Conservation (phyloP, 2,888 invertebrate genomes). For the Lasioglossum leucozonium region DNA sequence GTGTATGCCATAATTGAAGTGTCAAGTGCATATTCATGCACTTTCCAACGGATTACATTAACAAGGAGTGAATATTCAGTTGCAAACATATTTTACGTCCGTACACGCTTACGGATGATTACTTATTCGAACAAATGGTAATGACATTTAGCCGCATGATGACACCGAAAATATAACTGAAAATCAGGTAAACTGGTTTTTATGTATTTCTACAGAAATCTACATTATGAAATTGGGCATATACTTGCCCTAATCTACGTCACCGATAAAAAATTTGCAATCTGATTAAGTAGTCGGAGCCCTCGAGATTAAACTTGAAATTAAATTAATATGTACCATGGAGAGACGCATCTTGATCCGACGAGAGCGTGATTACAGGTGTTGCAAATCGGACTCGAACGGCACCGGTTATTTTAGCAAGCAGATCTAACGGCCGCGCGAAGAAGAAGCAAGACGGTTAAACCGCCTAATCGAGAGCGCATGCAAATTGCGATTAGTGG, state of each 20-base stretch:
- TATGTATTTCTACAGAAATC: too few relatives aligned
- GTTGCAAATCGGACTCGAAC: neutral
- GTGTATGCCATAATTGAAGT: too few relatives aligned
- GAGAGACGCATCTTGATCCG: neutral
- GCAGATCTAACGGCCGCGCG: neutral
- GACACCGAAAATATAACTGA: neutral
- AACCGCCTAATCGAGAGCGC: neutral
- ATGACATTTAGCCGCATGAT: neutral
- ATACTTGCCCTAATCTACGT: neutral
- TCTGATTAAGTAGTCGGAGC: too few relatives aligned
- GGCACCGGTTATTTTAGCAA: neutral
- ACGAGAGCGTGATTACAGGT: neutral
- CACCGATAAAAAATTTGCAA: neutral
- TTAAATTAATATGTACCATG: neutral
- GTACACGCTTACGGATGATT: neutral
- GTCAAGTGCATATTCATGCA: too few relatives aligned
- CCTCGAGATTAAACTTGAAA: neutral
- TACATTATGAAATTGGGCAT: too few relatives aligned
- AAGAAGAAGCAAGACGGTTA: neutral
- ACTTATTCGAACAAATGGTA: too few relatives aligned
- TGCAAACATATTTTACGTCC: too few relatives aligned
- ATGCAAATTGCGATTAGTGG: slow-evolving; percentile 4
- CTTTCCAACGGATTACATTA: too few relatives aligned
- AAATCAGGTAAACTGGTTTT: neutral
- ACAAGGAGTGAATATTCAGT: too few relatives aligned